A percentile compares a stretch with the other conserved stretches of the same genome.
Conservation (phyloP, 2,113 vertebrate species). For the Colius striatus region DNA sequence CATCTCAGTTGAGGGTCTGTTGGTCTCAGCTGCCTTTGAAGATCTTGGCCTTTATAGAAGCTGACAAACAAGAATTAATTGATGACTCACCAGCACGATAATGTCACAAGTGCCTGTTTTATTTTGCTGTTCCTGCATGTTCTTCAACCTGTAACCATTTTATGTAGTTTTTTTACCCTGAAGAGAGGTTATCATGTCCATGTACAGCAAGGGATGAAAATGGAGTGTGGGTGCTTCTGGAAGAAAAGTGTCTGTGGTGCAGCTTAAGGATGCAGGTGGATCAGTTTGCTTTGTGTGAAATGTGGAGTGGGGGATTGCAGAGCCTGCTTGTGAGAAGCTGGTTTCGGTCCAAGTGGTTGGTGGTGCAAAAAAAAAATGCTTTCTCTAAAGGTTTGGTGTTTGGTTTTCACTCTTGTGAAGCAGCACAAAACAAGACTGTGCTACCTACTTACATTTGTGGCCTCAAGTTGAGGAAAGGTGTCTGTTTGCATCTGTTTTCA, state of each 20-base stretch:
- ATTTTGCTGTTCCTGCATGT: neutral
- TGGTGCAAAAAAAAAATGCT: neutral
- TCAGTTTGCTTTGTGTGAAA: neutral
- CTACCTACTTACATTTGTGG: neutral
- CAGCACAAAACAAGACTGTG: neutral
- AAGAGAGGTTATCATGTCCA: neutral
- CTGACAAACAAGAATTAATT: slow-evolving; percentile 22
- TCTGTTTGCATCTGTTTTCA: accelerated
- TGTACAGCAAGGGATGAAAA: neutral
- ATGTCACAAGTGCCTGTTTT: slow-evolving; percentile 8
- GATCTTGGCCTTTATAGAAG: neutral
- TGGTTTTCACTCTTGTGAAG: neutral
- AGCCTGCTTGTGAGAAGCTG: neutral
- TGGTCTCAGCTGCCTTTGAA: neutral
- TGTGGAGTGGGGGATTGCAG: neutral
- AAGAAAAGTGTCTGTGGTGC: neutral
- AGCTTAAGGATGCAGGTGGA: neutral
- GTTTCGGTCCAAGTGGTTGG: neutral
- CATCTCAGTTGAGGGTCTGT: neutral
- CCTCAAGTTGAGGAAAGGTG: neutral
- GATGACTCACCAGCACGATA: slow-evolving; percentile 7
- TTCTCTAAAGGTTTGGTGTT: neutral
- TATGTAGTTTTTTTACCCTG: neutral
- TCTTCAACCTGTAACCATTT: neutral
- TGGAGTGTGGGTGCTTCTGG: neutral